phyloP scores from a whole-genome alignment of 2,888 invertebrate genomes.

The Colostygia pectinataria region DNA sequence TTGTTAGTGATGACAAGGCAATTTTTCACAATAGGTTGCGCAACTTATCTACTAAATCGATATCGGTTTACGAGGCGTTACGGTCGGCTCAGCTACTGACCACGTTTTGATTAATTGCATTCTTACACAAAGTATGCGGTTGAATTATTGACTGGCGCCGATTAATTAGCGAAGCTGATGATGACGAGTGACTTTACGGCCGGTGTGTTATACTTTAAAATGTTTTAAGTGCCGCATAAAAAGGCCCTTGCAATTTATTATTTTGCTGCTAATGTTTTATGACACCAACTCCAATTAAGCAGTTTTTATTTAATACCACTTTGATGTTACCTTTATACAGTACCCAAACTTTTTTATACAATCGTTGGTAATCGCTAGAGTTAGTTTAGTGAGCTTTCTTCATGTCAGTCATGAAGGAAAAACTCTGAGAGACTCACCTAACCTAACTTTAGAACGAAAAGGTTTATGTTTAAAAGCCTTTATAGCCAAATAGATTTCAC shows the following conservation, averaged over 20 bases:
- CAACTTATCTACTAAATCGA: conserved; percentile 82
- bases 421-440: too few relatives aligned
- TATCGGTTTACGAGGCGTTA: conserved; percentile 82
- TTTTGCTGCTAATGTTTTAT: conserved; percentile 48
- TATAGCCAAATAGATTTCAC: conserved; percentile 6
- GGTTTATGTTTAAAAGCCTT: not conserved
- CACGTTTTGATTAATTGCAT: conserved; percentile 81
- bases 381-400: too few relatives aligned
- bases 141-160: conserved; percentile 74
- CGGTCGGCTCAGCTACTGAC: conserved; percentile 78
- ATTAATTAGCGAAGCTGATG: conserved; percentile 76
- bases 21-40: conserved; percentile 78
- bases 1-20: conserved; percentile 74
- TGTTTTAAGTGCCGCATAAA: conserved; percentile 55
- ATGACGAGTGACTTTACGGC: conserved; percentile 63
- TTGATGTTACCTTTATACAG: not conserved
- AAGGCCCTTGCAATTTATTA: conserved; percentile 54
- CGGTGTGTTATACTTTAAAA: conserved; percentile 53
- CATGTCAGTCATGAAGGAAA: too few relatives aligned
- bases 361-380: too few relatives aligned
- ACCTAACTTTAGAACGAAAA: not conserved
- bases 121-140: conserved; percentile 56
- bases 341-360: too few relatives aligned
- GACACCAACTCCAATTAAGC: conserved; percentile 29
- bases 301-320: conserved; percentile 23